These are phyloP conservation scores for Drosophila quadrilineata DNA, from an alignment of 1,140 invertebrate genomes.

Conservation along the genomic window DNA sequence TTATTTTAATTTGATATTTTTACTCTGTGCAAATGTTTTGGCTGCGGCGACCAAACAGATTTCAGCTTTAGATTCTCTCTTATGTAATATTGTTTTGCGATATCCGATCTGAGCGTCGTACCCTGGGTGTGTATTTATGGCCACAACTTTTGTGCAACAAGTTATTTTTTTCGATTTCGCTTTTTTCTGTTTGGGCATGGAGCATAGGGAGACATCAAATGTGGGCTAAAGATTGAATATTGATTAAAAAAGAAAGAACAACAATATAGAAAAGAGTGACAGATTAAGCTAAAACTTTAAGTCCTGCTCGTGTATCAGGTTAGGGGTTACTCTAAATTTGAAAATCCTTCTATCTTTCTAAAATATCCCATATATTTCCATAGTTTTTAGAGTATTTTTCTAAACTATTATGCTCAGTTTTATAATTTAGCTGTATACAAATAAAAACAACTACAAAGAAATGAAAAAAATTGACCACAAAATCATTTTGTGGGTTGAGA, in stretches of 20 bases:
- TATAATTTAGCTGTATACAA: not conserved
- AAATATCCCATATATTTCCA: too few species aligned
- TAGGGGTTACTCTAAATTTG: too few species aligned
- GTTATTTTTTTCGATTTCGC: conserved; percentile 15
- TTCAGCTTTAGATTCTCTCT: conserved; percentile 39
- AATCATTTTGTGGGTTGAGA: conserved; percentile 40
- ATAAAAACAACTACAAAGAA: not conserved
- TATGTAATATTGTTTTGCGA: conserved; percentile 54
- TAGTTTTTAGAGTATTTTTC: not conserved
- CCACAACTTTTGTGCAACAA: conserved; percentile 55
- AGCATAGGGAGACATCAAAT: conserved; percentile 13
- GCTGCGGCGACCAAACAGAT: conserved; percentile 58
- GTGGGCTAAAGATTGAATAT: conserved; percentile 21
- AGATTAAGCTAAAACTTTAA: not conserved
- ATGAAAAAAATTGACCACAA: conserved; percentile 64
- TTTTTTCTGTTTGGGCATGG: not conserved
- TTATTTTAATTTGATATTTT: conserved; percentile 69
- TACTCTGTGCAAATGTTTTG: conserved; percentile 65
- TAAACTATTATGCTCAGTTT: not conserved
- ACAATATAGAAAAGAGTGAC: too few species aligned
- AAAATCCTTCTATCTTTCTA: too few species aligned
- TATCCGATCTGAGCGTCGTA: conserved; percentile 12
- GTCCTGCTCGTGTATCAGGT: too few species aligned
- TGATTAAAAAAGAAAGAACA: conserved; percentile 4
- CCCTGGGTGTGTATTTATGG: conserved; percentile 44